These are phyloP conservation scores for Meiosimyza decipiens DNA, from an alignment of 2,888 invertebrate species.

Conservation along the genomic window DNA sequence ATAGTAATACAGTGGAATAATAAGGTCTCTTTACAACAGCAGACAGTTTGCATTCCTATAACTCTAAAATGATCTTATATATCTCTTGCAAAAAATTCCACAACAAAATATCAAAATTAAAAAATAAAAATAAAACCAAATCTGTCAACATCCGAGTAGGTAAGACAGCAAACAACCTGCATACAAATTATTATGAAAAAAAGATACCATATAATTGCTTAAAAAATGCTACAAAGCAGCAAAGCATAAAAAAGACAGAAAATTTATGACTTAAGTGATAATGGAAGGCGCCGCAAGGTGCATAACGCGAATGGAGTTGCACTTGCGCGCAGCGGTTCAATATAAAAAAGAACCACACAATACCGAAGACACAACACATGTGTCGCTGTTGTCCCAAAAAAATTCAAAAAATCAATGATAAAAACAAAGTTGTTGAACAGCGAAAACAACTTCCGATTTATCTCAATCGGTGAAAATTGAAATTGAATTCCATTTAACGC, in stretches of 20 bases:
- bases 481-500: conserved; percentile 54
- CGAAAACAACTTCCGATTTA: conserved; percentile 58
- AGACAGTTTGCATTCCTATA: no score
- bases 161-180: no score
- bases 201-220: no score
- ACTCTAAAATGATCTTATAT: no score
- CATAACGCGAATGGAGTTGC: conserved; percentile 41
- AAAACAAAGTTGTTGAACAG: conserved; percentile 27
- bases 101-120: no score
- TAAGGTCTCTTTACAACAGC: no score
- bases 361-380: conserved; percentile 6
- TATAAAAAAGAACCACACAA: not conserved
- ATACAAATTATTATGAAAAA: no score
- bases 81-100: no score
- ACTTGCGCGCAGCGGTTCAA: conserved; percentile 22
- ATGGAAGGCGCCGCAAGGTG: conserved; percentile 62
- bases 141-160: no score
- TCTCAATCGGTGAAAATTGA: conserved; percentile 58
- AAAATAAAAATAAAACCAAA: no score
- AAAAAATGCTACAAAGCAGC: conserved; percentile 8
- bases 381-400: no score
- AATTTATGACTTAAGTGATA: conserved; percentile 60
- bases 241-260: conserved; percentile 30
- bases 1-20: no score
- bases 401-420: conserved; percentile 23